Conservation (phyloP, 2,113 vertebrate genomes). For the Ardeotis arabs region DNA sequence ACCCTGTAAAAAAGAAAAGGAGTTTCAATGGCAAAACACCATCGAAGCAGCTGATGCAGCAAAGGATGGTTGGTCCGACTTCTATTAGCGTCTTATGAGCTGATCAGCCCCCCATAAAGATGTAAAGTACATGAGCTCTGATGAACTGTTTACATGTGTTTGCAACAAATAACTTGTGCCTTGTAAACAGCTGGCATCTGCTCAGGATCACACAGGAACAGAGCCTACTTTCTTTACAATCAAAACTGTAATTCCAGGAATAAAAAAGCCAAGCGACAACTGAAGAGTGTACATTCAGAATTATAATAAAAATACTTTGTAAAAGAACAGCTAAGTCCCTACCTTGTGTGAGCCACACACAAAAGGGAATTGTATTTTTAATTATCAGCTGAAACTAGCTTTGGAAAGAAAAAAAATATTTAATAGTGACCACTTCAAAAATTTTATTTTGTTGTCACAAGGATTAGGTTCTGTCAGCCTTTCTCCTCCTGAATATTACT, state of each 20-base stretch:
- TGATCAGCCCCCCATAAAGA: slow-evolving; percentile 50
- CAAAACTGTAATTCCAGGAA: slow-evolving; percentile 3
- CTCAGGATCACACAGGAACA: slow-evolving; percentile 20
- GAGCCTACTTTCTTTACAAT: background rate
- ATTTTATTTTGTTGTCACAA: background rate
- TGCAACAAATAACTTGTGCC: slow-evolving; percentile 65
- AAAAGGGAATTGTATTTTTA: background rate
- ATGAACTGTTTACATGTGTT: slow-evolving; percentile 47
- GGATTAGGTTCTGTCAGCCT: background rate
- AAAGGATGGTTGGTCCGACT: slow-evolving; percentile 70
- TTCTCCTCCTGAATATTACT: background rate
- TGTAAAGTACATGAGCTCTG: slow-evolving; percentile 63
- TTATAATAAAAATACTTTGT: background rate
- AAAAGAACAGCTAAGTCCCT: background rate
- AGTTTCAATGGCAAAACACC: slow-evolving; percentile 51
- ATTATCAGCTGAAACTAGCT: background rate
- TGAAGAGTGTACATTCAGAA: background rate
- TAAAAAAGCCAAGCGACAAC: slow-evolving; percentile 10
- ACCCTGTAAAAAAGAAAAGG: slow-evolving; percentile 46
- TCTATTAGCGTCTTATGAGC: slow-evolving; percentile 40
- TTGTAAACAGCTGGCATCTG: slow-evolving; percentile 72
- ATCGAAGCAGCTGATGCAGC: slow-evolving; percentile 63
- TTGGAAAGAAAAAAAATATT: background rate
- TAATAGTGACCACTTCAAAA: background rate
- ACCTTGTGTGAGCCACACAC: background rate